Base-by-base conservation (phyloP, 2,888 invertebrate species). In the Tolmerus cingulatus region DNA sequence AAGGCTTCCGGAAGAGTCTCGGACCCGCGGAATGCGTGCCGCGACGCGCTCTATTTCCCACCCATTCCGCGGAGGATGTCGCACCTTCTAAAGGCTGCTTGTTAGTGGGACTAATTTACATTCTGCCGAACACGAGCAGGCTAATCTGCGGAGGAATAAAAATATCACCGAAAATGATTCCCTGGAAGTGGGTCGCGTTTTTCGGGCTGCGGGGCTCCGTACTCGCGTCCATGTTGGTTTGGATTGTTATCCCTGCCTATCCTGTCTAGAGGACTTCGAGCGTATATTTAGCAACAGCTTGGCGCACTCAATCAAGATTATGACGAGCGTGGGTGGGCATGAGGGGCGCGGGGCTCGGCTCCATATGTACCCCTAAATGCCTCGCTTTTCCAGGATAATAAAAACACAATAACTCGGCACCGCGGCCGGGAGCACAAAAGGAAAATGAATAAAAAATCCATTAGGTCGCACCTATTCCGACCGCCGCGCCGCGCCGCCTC, bases 381-480 rank as follows among this genome's bases (percentile, higher is more conserved):
- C 43, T 51, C 81, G 30, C 81, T 51, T 81, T 81, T 46, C 55
- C 51, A 81, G 81, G 81, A 81, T 55, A 81, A 81, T 81, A 81
- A 81, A 81, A 55, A 55, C 9, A 81, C 51, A 81, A 34, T 81
- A 78, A 43, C 78, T 51, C 55, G 27, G 51, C 79, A 19, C 5
- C 79, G 30, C 51, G 30, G 43, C 23, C 7, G 81, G 55, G 30
- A 81, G 55, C 37, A 55, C 9, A 14, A 78, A 78, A 37, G 40
- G 51, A 14, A 55, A 76, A 81, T 81, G 81, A 81, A 81, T 81
- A 81, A 81, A 81, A 81, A 51, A 51, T 46, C 81, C 81, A 81
- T 81, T 81, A 81, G 81, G 81, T 81, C 81, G 81, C 81, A 81
- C 81, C 81, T 81, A 81, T 81, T 23, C 66, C 27, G 66, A 27